Evolutionary conservation across 2,113 vertebrate species (phyloP).

Genomic region (Bubo bubo): DNA sequence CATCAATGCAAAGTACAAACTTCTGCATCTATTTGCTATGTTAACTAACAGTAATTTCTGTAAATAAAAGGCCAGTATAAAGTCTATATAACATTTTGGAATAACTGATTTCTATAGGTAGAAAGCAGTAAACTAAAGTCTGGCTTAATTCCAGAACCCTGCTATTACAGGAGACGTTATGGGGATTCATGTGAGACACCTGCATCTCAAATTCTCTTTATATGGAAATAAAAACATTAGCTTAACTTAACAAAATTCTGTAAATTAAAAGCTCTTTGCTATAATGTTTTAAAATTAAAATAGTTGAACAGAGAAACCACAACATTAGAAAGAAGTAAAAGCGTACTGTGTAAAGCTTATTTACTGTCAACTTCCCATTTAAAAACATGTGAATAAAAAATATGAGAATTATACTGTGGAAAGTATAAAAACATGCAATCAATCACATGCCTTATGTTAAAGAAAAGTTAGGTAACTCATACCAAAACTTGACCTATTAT

Average conservation of each 20-base stretch:
- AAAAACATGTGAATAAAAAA: neutral
- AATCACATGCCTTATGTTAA: neutral
- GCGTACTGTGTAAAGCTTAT: neutral
- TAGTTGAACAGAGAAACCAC: neutral
- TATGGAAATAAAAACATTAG: neutral
- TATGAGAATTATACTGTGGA: neutral
- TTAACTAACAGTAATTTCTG: neutral
- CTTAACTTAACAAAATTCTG: neutral
- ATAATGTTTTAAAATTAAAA: neutral
- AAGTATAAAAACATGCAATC: neutral
- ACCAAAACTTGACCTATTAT: neutral
- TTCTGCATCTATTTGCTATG: neutral
- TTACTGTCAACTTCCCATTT: neutral
- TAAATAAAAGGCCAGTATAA: neutral
- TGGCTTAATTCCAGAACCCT: neutral
- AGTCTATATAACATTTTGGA: neutral
- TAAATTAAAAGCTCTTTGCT: neutral
- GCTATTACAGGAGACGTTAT: neutral
- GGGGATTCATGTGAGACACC: neutral
- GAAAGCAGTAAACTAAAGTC: neutral
- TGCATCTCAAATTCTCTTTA: neutral
- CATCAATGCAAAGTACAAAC: neutral
- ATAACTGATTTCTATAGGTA: neutral
- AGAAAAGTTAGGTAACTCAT: neutral
- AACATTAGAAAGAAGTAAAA: neutral